Percentiles rank a stretch among this genome's conserved stretches.
These are phyloP conservation scores for Drosophila hamatofila DNA, from an alignment of 2,888 invertebrate genomes.

Conservation along the genomic window DNA sequence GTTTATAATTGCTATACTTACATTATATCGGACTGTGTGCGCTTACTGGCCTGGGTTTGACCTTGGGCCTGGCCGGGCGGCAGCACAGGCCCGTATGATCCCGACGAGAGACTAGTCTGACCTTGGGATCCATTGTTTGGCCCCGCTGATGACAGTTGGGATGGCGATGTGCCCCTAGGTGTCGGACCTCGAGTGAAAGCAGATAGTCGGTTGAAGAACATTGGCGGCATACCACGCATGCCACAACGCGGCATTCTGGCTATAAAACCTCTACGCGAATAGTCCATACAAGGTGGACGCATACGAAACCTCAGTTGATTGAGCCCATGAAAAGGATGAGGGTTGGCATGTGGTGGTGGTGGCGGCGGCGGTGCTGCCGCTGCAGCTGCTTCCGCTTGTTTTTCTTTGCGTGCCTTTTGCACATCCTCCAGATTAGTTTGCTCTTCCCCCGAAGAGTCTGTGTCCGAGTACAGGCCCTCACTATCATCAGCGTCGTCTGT, in stretches of 20 bases:
- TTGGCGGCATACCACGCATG: constrained; percentile 67
- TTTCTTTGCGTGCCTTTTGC: constrained; percentile 68
- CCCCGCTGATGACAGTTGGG: neutral
- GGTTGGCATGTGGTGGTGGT: constrained; percentile 29
- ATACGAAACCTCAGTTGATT: constrained; percentile 63
- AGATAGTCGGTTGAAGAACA: constrained; percentile 58
- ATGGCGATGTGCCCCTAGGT: constrained; percentile 23
- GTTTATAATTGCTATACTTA: constrained; percentile 32
- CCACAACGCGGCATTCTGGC: constrained; percentile 68
- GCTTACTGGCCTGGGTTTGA: constrained; percentile 25
- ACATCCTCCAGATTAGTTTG: constrained; percentile 60
- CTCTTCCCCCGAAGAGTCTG: constrained; percentile 65
- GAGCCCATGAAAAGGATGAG: constrained; percentile 50
- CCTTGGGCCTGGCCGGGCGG: constrained; percentile 31
- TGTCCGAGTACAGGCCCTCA: constrained; percentile 69
- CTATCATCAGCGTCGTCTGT: constrained; percentile 59
- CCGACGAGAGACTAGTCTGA: neutral
- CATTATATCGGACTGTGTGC: constrained; percentile 46
- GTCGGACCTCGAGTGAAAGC: constrained; percentile 30
- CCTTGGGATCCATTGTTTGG: constrained; percentile 24
- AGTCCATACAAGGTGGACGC: constrained; percentile 61
- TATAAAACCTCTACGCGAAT: constrained; percentile 62
- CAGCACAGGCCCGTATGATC: constrained; percentile 48
- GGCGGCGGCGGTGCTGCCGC: constrained; percentile 46
- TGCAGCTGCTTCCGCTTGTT: constrained; percentile 70